A percentile compares a stretch with the other conserved stretches of the same genome.
These are phyloP conservation scores for Drosophila anomalata DNA, from an alignment of 2,888 invertebrate species.

Conservation along the genomic window DNA sequence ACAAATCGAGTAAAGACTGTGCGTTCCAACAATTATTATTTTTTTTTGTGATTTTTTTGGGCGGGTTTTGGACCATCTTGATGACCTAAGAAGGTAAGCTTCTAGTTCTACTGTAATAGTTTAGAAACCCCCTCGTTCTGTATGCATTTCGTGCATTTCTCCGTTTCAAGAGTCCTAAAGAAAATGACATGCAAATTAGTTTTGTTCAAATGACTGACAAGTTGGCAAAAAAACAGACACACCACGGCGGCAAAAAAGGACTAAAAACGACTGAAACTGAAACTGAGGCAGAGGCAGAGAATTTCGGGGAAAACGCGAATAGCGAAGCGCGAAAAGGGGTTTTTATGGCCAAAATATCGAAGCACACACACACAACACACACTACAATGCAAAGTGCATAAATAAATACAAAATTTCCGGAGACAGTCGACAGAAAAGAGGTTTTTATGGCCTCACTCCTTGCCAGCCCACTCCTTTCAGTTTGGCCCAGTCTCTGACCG, in stretches of 20 bases:
- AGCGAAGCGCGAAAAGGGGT: conserved; percentile 53
- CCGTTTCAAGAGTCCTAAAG: conserved; percentile 79
- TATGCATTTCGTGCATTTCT: conserved; percentile 62
- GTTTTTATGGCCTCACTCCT: conserved; percentile 37
- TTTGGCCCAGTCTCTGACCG: conserved; percentile 16
- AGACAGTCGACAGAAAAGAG: conserved; percentile 1
- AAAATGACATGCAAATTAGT: conserved; percentile 81
- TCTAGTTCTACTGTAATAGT: neutral
- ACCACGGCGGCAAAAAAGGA: neutral
- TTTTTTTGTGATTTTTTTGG: too few species aligned
- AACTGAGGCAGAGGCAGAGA: neutral
- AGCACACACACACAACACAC: conserved; percentile 52
- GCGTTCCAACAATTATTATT: neutral
- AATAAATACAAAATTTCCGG: conserved; percentile 61
- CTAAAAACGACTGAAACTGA: neutral
- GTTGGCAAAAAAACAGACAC: conserved; percentile 59
- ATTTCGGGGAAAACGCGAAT: conserved; percentile 62
- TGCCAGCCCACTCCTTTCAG: neutral
- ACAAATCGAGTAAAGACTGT: neutral
- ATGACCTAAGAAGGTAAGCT: too few species aligned
- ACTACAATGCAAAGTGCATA: conserved; percentile 69
- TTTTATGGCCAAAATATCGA: conserved; percentile 25
- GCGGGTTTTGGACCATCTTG: too few species aligned
- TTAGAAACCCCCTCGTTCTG: conserved; percentile 25
- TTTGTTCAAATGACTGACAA: conserved; percentile 80